These are phyloP conservation scores for Drepana arcuata DNA, from an alignment of 1,140 invertebrate genomes.

Conservation along the genomic window DNA sequence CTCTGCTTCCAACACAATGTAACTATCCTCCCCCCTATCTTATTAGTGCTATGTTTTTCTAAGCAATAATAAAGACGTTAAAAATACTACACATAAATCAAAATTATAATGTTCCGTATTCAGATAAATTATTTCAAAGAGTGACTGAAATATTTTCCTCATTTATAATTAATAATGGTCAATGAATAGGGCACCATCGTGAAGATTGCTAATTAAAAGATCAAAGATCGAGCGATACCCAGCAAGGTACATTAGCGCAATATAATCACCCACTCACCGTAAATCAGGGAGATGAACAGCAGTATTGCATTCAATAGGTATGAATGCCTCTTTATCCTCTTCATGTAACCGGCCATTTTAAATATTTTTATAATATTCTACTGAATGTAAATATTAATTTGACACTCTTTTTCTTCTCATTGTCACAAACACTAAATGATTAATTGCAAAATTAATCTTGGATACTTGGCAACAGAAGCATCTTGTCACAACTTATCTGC, in stretches of 20 bases:
- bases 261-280: slow-evolving; percentile 42
- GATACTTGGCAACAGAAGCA: slow-evolving; percentile 11
- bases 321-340: slow-evolving; percentile 50
- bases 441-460: slow-evolving; percentile 1
- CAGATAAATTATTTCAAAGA: no score
- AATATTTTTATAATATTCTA: slow-evolving; percentile 13
- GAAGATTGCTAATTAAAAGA: no score
- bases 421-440: slow-evolving; percentile 19
- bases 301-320: slow-evolving; percentile 52
- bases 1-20: no score
- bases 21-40: no score
- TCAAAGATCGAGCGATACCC: no score
- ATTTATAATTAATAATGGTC: no score
- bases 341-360: slow-evolving; percentile 49
- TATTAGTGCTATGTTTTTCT: no score
- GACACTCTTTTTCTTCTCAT: slow-evolving; percentile 55
- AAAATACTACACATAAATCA: no score
- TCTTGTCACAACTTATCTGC: slow-evolving; percentile 40
- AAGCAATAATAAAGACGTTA: no score
- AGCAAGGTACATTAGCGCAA: slow-evolving; percentile 7
- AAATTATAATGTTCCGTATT: no score
- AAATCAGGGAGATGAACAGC: slow-evolving; percentile 52
- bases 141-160: no score
- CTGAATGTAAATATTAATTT: slow-evolving; percentile 22
- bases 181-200: no score